Evolutionary conservation across 2,113 vertebrate species (phyloP).

Genomic region (Sarotherodon lohbergeri): DNA sequence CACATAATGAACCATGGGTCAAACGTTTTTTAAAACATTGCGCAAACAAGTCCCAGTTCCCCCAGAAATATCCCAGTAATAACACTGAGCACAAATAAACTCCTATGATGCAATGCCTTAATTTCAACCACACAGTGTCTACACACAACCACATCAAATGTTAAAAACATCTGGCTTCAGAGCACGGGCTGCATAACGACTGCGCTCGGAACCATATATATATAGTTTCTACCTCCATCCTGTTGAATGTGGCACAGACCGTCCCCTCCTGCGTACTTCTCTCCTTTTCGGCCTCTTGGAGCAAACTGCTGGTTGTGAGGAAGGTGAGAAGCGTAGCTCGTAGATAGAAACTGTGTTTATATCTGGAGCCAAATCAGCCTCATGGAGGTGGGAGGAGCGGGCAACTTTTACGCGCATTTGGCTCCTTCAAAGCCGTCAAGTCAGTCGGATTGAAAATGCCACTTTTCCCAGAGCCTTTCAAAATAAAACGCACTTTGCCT

Average conservation of each 20-base stretch:
- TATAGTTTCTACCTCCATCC: conserved; percentile 59
- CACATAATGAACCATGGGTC: neutral
- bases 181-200: neutral
- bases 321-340: neutral
- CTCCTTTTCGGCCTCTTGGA: neutral
- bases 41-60: neutral
- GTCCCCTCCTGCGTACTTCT: neutral
- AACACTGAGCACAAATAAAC: neutral
- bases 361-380: conserved; percentile 40
- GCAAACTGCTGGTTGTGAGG: neutral
- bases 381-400: conserved; percentile 12
- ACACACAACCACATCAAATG: neutral
- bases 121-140: neutral
- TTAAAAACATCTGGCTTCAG: neutral
- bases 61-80: neutral
- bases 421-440: neutral
- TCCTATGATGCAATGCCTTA: neutral
- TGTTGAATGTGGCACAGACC: conserved; percentile 2
- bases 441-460: neutral
- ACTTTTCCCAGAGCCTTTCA: neutral
- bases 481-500: neutral
- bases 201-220: neutral
- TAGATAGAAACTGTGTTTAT: conserved; percentile 39
- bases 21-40: neutral
- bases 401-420: conserved; percentile 17